These are phyloP conservation scores for Monomorium pharaonis DNA, from an alignment of 1,140 invertebrate species.

Conservation along the genomic window DNA sequence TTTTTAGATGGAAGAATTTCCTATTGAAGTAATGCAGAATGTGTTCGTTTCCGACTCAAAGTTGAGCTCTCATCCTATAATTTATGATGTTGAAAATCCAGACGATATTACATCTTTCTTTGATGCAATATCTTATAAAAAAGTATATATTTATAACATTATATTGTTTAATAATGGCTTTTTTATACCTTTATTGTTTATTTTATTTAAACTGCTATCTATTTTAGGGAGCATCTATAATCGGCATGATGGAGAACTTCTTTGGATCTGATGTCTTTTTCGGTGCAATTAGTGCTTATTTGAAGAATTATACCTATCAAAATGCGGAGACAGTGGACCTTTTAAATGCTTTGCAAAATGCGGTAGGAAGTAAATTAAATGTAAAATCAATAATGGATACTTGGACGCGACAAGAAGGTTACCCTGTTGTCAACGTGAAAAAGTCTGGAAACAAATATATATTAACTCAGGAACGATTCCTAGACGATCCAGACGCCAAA, in stretches of 20 bases:
- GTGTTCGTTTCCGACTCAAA: slow-evolving; percentile 92
- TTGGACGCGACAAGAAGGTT: slow-evolving; percentile 97
- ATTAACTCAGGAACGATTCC: slow-evolving; percentile 91
- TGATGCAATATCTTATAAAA: slow-evolving; percentile 96
- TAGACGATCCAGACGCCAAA: slow-evolving; percentile 87
- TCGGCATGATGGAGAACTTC: slow-evolving; percentile 96
- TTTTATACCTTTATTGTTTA: not conserved
- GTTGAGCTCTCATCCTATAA: slow-evolving; percentile 94
- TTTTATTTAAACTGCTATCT: slow-evolving; percentile 3
- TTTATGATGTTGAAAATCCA: slow-evolving; percentile 92
- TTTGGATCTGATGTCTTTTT: slow-evolving; percentile 91
- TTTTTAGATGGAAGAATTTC: slow-evolving; percentile 89
- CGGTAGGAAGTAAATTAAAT: slow-evolving; percentile 82
- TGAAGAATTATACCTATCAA: slow-evolving; percentile 89
- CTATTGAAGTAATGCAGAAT: slow-evolving; percentile 89
- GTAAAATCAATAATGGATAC: slow-evolving; percentile 95
- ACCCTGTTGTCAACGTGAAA: slow-evolving; percentile 91
- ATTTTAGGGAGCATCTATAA: slow-evolving; percentile 92
- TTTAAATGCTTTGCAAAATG: slow-evolving; percentile 88
- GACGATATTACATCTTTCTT: slow-evolving; percentile 97
- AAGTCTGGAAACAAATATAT: slow-evolving; percentile 84
- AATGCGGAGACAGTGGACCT: slow-evolving; percentile 94
- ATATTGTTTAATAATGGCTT: slow-evolving; percentile 28
- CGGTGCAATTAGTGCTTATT: slow-evolving; percentile 89
- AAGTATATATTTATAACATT: slow-evolving; percentile 86